Base-by-base conservation (phyloP, 2,888 invertebrate genomes). In the Drosophila robusta region DNA sequence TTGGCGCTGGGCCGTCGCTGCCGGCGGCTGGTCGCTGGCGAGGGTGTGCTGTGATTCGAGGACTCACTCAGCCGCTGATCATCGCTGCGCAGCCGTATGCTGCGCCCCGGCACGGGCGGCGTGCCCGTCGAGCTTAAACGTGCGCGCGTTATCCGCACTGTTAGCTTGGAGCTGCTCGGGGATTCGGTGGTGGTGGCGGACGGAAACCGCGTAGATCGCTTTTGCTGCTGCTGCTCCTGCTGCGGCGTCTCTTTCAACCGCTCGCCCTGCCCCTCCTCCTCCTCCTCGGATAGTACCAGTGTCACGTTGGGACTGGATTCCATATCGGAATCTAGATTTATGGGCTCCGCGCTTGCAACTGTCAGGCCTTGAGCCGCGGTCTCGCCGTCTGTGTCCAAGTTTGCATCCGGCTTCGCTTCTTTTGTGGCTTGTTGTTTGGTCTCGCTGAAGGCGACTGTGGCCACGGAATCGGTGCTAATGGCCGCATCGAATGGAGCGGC, bases 401-500 rank as follows among this genome's bases (percentile, higher is more conserved):
- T 7, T 26, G 26, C 26, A 6, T 26, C 26, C 26, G 26, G 26
- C 26, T 8, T 3, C 26, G 8, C 7, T 29, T 29, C 8, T 8
- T 29, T 7, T 7, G 8, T 8, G 7, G 26, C 8, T 7, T 7
- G 26, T 8, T 51, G 46, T 14, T 68, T 76, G 32, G 38, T 34
- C 24, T 63, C 63, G 16, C 49, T 63, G 16, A 38, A 60, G 14
- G 52, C 54, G 3, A 75, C 77, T 6, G 75, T 75, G 14, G 54
- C 46, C 14, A 66, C 39, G 0, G 78, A 71, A 8, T 79, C 71
- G 7, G 52, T 62, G 55, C 69, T 78, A 36, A 41, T 39, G 3
- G 22, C 57, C 1, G 36, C 51, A 12, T 36, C 60, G 5, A 14
- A 54, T 11, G 14, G 34, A 24, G 34, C 4, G 16, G 34, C 4